Evolutionary conservation across 1,140 invertebrate genomes (phyloP).

Genomic region (Drosophila kurseongensis): DNA sequence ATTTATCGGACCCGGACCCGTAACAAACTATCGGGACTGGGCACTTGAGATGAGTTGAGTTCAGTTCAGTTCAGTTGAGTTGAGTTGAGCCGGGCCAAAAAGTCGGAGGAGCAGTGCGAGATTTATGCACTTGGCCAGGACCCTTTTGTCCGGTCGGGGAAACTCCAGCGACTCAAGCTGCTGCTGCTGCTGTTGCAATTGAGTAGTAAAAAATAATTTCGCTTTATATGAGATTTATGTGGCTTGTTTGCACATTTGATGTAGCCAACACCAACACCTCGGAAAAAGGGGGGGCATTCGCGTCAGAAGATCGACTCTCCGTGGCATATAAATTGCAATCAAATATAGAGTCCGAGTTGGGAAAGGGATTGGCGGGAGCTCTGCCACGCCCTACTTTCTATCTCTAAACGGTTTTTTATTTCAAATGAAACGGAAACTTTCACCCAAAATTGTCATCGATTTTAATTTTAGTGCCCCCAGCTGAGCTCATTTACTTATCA

Average conservation of each 20-base stretch:
- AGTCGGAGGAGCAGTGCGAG: slow-evolving; percentile 28
- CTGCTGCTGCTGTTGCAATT: slow-evolving; percentile 64
- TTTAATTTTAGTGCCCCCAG: slow-evolving; percentile 37
- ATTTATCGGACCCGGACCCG: slow-evolving; percentile 69
- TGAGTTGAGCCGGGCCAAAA: slow-evolving; percentile 4
- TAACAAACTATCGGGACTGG: slow-evolving; percentile 56
- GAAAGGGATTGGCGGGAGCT: slow-evolving; percentile 10
- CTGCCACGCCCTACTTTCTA: slow-evolving; percentile 76
- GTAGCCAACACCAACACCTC: slow-evolving; percentile 60
- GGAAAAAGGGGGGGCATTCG: slow-evolving; percentile 1
- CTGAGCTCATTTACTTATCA: slow-evolving; percentile 58
- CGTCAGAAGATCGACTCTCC: slow-evolving; percentile 15
- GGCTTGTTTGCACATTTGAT: slow-evolving; percentile 83
- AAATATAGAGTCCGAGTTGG: slow-evolving; percentile 1
- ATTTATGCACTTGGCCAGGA: slow-evolving; percentile 59
- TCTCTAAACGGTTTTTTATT: slow-evolving; percentile 64
- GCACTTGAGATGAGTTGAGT: slow-evolving; percentile 27
- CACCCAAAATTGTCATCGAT: slow-evolving; percentile 74
- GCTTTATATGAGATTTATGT: slow-evolving; percentile 80
- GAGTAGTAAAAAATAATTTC: slow-evolving; percentile 83
- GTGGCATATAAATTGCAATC: slow-evolving; percentile 67
- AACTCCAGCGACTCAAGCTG: slow-evolving; percentile 45
- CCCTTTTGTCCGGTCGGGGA: slow-evolving; percentile 45
- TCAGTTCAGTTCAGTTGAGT: slow-evolving; percentile 10
- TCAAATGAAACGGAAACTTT: slow-evolving; percentile 56